phyloP scores from a whole-genome alignment of 2,888 invertebrate species.

The Dasypogon diadema region DNA sequence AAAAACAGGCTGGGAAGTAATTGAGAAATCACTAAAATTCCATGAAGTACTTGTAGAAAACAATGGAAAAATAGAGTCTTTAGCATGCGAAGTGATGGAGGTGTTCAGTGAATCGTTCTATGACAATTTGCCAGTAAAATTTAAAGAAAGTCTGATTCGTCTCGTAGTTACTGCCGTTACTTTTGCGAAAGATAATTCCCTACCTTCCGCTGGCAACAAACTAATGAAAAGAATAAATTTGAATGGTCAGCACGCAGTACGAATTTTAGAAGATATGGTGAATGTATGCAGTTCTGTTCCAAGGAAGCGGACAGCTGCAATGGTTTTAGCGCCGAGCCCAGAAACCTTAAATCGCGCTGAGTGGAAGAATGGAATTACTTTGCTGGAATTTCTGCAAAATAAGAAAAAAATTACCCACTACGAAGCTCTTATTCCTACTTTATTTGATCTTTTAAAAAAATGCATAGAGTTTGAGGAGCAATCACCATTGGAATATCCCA shows the following conservation, averaged over 20 bases:
- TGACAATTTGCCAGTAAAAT: conserved; percentile 69
- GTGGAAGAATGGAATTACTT: conserved; percentile 84
- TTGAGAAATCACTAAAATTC: conserved; percentile 71
- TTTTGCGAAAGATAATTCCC: conserved; percentile 71
- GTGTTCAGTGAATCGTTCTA: conserved; percentile 62
- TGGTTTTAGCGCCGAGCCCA: conserved; percentile 47
- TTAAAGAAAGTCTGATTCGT: conserved; percentile 69
- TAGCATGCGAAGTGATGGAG: conserved; percentile 63
- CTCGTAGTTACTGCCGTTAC: conserved; percentile 72
- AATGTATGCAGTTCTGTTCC: conserved; percentile 62
- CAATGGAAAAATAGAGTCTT: conserved; percentile 61
- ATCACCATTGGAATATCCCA: conserved; percentile 86
- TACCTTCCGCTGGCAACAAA: conserved; percentile 74
- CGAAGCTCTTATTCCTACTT: conserved; percentile 75
- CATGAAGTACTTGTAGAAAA: conserved; percentile 66
- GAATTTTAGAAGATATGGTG: conserved; percentile 74
- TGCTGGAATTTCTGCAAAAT: conserved; percentile 87
- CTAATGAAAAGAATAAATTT: conserved; percentile 77
- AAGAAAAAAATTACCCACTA: conserved; percentile 83
- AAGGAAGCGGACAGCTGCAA: neutral
- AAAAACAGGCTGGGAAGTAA: conserved; percentile 71
- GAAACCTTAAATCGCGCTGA: conserved; percentile 73
- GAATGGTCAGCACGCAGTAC: conserved; percentile 73
- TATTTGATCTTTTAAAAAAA: conserved; percentile 84
- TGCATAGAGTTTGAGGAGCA: conserved; percentile 87